Percentiles rank a stretch among this genome's conserved stretches.
Evolutionary conservation across 2,113 vertebrate species (phyloP).

Genomic region (Chlamydotis undulata): DNA sequence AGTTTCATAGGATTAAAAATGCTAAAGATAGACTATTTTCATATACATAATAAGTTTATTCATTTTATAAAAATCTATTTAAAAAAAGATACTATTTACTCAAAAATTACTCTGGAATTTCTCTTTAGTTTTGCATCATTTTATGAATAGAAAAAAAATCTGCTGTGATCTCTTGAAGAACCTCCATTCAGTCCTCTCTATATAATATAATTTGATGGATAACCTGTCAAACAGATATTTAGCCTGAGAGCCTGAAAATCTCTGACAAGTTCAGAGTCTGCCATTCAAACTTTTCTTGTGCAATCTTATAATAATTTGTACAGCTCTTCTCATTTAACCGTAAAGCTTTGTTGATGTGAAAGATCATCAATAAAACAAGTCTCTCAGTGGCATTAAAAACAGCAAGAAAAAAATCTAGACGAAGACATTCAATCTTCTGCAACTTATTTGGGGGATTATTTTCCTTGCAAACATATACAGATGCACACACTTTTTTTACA

Average conservation of each 20-base stretch:
- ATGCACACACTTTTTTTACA: background rate
- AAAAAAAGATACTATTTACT: background rate
- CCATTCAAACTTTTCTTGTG: background rate
- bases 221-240: background rate
- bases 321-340: background rate
- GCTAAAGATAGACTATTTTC: background rate
- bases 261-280: background rate
- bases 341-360: background rate
- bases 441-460: background rate
- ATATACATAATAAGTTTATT: background rate
- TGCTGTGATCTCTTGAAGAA: background rate
- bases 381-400: background rate
- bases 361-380: background rate
- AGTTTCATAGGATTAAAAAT: background rate
- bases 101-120: background rate
- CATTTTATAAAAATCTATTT: background rate
- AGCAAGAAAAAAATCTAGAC: background rate
- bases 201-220: slow-evolving; percentile 2
- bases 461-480: background rate
- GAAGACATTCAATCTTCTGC: background rate
- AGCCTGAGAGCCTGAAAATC: background rate
- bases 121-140: background rate
- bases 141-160: background rate
- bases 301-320: background rate
- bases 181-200: background rate